Percentiles rank a stretch among this genome's conserved stretches.
These are phyloP conservation scores for Apomyelois bistriatella DNA, from an alignment of 2,888 invertebrate genomes.

Conservation along the genomic window DNA sequence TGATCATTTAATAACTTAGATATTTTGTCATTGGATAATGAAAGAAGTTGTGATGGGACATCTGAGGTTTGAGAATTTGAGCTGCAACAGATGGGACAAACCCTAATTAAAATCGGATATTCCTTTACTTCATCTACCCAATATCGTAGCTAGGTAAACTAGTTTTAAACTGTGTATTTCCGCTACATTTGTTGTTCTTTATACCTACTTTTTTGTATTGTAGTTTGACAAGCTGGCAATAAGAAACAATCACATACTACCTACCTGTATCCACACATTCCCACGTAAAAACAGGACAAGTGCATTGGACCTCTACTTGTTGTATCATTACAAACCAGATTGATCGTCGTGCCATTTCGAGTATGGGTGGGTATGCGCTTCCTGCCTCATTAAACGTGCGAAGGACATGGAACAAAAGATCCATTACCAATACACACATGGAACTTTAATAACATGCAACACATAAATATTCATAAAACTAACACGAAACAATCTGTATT, in stretches of 20 bases:
- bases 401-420: constrained; percentile 50
- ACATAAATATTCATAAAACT: constrained; percentile 57
- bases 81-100: too few species aligned
- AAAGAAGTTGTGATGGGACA: too few species aligned
- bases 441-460: constrained; percentile 16
- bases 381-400: constrained; percentile 38
- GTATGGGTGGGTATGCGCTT: constrained; percentile 28
- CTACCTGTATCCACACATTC: neutral
- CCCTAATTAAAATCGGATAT: too few species aligned
- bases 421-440: constrained; percentile 40
- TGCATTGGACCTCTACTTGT: neutral
- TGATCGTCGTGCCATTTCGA: constrained; percentile 4
- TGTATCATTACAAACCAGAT: neutral
- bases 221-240: neutral
- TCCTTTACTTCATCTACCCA: too few species aligned
- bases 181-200: too few species aligned
- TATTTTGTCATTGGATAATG: too few species aligned
- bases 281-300: neutral
- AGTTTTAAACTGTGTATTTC: too few species aligned
- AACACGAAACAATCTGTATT: constrained; percentile 50
- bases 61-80: too few species aligned
- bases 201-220: too few species aligned
- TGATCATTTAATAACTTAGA: too few species aligned
- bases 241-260: too few species aligned
- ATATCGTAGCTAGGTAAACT: too few species aligned